Evolutionary conservation across 2,113 vertebrate species (phyloP), one percentile per base, ranked within the genome.

Genomic region (Chroicocephalus ridibundus): DNA sequence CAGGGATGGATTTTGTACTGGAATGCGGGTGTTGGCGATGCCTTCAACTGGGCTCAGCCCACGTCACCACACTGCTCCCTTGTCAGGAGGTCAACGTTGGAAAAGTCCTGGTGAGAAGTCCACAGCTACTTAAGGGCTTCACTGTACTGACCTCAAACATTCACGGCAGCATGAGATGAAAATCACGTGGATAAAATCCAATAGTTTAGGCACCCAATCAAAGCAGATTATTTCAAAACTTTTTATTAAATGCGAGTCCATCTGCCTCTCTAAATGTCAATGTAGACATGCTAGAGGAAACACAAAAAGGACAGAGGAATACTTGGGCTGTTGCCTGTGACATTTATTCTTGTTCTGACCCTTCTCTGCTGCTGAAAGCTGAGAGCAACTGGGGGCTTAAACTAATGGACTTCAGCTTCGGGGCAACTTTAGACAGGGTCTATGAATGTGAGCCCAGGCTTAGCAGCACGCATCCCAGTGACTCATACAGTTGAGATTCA

Each of bases 21-120:
- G 34, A 96, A 89, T 40, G 38, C 0, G 7, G 36, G 47, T 58
- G 27, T 47, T 86, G 58, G 42, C 0, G 1, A 38, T 58, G 54
- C 22, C 32, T 79, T 76, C 1, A 5, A 36, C 82, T 40, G 55
- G 69, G 54, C 55, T 60, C 82, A 60, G 52, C 27, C 34, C 74
- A 70, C 0, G 2, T 26, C 77, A 75, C 51, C 55, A 19, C 27
- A 74, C 92, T 9, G 40, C 93, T 95, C 74, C 93, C 77, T 94
- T 91, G 47, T 92, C 58, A 95, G 78, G 82, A 90, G 72, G 82
- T 92, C 86, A 60, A 60, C 95, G 80, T 88, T 5, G 4, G 93
- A 93, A 94, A 61, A 92, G 29, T 36, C 95, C 78, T 93, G 68
- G 88, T 96, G 96, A 88, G 94, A 97, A 97, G 95, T 36, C 3